Percentiles rank a stretch among this genome's conserved stretches.
These are phyloP conservation scores for Schlechtendalia chinensis DNA, from an alignment of 1,140 invertebrate genomes.

Conservation along the genomic window DNA sequence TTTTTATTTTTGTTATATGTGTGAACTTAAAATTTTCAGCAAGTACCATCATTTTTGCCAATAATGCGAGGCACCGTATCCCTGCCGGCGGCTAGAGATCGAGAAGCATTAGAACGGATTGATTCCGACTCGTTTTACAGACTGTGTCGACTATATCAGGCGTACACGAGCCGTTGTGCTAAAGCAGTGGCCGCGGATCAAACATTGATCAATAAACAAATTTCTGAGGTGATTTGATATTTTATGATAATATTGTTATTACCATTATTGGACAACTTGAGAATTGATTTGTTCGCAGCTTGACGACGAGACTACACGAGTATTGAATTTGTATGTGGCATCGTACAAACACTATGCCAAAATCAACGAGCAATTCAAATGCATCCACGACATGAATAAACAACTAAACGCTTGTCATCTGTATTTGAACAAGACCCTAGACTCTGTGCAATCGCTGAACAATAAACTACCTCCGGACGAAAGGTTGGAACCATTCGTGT, in stretches of 20 bases:
- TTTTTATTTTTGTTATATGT: not conserved
- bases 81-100: conserved; percentile 79
- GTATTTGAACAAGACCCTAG: conserved; percentile 79
- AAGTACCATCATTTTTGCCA: conserved; percentile 87
- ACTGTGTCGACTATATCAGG: conserved; percentile 71
- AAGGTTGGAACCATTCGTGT: conserved; percentile 84
- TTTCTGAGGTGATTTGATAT: conserved; percentile 66
- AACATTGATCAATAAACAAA: conserved; percentile 66
- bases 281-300: conserved; percentile 60
- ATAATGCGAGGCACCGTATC: conserved; percentile 87
- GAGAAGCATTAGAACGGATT: conserved; percentile 81
- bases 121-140: conserved; percentile 64
- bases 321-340: conserved; percentile 71
- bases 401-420: conserved; percentile 79
- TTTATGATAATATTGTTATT: conserved; percentile 47
- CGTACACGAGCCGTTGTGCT: conserved; percentile 71
- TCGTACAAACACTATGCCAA: conserved; percentile 79
- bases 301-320: conserved; percentile 69
- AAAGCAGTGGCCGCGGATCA: conserved; percentile 73
- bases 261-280: not conserved
- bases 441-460: conserved; percentile 81
- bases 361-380: conserved; percentile 78
- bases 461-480: conserved; percentile 78
- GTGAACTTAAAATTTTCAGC: conserved; percentile 57
- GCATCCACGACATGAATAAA: conserved; percentile 74